Evolutionary conservation across 2,113 vertebrate species (phyloP).

Genomic region (Semnornis frantzii): DNA sequence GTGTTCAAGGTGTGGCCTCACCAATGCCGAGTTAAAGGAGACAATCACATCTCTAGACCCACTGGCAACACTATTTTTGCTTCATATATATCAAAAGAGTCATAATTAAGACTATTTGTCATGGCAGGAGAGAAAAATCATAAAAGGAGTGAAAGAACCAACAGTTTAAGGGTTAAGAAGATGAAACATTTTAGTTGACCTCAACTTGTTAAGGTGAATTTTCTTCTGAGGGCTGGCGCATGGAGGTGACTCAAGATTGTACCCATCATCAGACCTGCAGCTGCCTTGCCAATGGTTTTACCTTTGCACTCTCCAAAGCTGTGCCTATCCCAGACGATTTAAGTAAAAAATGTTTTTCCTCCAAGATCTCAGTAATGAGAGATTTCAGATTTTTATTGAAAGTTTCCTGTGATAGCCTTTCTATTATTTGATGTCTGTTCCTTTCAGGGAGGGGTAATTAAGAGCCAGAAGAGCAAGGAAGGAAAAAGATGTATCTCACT

Average conservation of each 20-base stretch:
- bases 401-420: not conserved
- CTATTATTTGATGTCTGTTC: not conserved
- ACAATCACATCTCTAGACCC: no score
- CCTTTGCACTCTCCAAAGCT: not conserved
- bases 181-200: not conserved
- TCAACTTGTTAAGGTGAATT: not conserved
- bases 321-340: not conserved
- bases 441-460: constrained; percentile 9
- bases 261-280: not conserved
- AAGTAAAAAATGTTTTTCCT: not conserved
- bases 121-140: not conserved
- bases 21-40: no score
- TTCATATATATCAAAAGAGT: not conserved
- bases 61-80: not conserved
- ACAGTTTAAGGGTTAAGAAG: not conserved
- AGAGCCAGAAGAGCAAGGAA: constrained; percentile 1
- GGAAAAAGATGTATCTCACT: not conserved
- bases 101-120: not conserved
- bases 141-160: not conserved
- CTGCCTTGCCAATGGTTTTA: not conserved
- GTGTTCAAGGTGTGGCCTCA: no score
- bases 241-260: not conserved
- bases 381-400: not conserved
- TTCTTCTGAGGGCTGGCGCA: not conserved
- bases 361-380: not conserved